Conservation (phyloP, 2,113 vertebrate species). For the Patagioenas fasciata region DNA sequence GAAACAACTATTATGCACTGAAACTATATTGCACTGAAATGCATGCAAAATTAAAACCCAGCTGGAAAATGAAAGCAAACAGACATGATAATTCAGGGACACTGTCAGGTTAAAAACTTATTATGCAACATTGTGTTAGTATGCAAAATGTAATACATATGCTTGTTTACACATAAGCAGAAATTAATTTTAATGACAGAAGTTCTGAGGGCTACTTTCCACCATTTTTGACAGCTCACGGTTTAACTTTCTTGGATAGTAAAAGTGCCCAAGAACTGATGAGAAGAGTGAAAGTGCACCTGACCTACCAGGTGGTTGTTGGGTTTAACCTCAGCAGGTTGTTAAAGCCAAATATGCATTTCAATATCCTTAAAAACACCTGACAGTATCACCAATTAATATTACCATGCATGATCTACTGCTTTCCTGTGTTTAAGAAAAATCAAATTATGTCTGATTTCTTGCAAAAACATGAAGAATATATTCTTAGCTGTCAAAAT, state of each 20-base stretch:
- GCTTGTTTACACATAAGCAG: background rate
- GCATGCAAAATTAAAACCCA: slow-evolving; percentile 67
- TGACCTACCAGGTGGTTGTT: background rate
- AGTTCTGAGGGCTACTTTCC: background rate
- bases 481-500: background rate
- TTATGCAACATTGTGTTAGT: background rate
- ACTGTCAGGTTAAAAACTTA: slow-evolving; percentile 44
- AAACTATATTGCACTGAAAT: slow-evolving; percentile 6
- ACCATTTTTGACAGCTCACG: background rate
- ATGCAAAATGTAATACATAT: background rate
- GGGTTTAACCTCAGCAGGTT: background rate
- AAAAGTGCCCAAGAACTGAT: background rate
- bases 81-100: slow-evolving; percentile 53
- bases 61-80: slow-evolving; percentile 65
- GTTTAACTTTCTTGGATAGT: background rate
- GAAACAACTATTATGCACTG: background rate
- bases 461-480: background rate
- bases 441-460: slow-evolving; percentile 38
- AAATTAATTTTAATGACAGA: background rate
- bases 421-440: slow-evolving; percentile 31
- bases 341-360: background rate
- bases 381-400: slow-evolving; percentile 46
- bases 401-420: slow-evolving; percentile 52
- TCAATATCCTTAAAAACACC: background rate
- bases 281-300: background rate